Evolutionary conservation across 2,888 invertebrate genomes (phyloP), one percentile per base, ranked within the genome.

Genomic region (Sarcophaga caerulescens): DNA sequence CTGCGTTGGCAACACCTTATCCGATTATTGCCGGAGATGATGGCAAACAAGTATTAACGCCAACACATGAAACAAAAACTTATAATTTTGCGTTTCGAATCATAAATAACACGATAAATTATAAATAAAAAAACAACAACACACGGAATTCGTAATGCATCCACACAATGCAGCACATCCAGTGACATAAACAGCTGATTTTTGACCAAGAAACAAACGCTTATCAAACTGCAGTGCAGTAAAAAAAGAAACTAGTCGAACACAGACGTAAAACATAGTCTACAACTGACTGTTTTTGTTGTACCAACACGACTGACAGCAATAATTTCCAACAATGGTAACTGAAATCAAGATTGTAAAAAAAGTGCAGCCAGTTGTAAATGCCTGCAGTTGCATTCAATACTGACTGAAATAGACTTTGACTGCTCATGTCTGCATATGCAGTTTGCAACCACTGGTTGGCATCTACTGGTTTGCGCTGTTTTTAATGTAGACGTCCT

Each of bases 401-500:
- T 52, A 17, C 52, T 14, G 14, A 47, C 14, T 47, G 47, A 14
- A 12, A 47, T 4, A 14, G 47, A 47, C 19, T 23, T 47, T 25
- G 47, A 35, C 57, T 74, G 45, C 66, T n/a, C 10, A 65, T 65
- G 12, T 2, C 17, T 68, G 21, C 4, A 44, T n/a, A 14, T 23
- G 14, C 45, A 17, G 4, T 25, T 65, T 65, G 25, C 44, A 45
- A 5, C 68, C 17, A 62, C 74, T 74, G 44, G 17, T n/a, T 45
- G 23, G 57, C 65, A 19, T 11, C n/a, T 3, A n/a, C 47, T 17
- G 21, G 52, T 17, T 17, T 52, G 57, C 25, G 4, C 12, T 25
- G 10, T 25, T 45, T 45, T 35, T 25, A 3, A 70, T 69, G 62
- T 79, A 65, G 79, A 84, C 75, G 79, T 84, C 84, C 75, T 75